Base-by-base conservation (phyloP, 1,140 invertebrate species). In the Ceratosolen fusciceps region DNA sequence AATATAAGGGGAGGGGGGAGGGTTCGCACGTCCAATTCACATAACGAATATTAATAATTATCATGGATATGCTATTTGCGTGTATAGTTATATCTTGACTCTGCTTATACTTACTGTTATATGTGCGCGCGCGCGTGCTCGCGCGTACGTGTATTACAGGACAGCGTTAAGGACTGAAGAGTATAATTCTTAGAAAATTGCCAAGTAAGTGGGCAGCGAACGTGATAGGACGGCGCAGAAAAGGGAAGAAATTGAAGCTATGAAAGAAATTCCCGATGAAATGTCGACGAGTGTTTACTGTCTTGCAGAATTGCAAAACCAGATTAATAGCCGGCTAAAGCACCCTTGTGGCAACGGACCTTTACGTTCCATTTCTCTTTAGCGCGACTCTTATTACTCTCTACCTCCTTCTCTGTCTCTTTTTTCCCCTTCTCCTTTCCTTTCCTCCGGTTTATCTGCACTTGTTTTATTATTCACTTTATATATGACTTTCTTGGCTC, bases 251-350 rank as follows among this genome's bases (percentile, higher is more conserved):
- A 56, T 39, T 74, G 21, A 29, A 39, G 54, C 67, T 29, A 31
- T 56, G 52, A 73, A 47, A 52, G 7, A 29, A 29, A 52, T 60
- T 34, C 21, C 12, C 68, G 80, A 82, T 81, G 76, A 80, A 83
- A 84, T 67, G 77, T 72, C 70, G 58, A 76, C 83, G 82, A 85
- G 80, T 87, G 83, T 83, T 85, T 84, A 84, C 80, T 82, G 81
- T 83, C 83, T 78, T 75, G 74, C 80, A 80, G 77, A 81, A 71
- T 84, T 83, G 77, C 81, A 80, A 83, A 65, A 83, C 68, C 80
- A 84, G 83, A 87, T 87, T 86, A 87, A 86, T 87, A 84, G 80
- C 80, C 80, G 83, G 72, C 77, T 79, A 80, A 86, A 84, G 79
- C 85, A 84, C 29, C 70, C 76, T 70, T 43, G 49, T 10, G 70